Percentiles rank a stretch among this genome's conserved stretches.
Evolutionary conservation across 2,113 vertebrate species (phyloP).

Genomic region (Pseudois nayaur): DNA sequence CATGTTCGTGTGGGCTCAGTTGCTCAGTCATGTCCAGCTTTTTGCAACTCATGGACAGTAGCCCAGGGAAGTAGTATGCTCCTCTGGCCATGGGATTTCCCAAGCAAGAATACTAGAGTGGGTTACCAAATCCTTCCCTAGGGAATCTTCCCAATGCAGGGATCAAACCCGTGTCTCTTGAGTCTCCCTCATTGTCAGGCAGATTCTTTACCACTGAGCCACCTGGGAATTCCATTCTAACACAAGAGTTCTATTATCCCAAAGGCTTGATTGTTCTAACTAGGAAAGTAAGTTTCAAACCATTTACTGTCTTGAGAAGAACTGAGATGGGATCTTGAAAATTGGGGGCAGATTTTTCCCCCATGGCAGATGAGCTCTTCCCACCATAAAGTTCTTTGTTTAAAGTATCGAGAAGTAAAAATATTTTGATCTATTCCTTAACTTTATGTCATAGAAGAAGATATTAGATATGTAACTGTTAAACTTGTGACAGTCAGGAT

Average conservation of each 20-base stretch:
- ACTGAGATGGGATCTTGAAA: neutral
- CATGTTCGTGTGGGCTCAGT: accelerated
- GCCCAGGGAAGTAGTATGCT: neutral
- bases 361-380: neutral
- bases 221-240: neutral
- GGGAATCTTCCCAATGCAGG: neutral
- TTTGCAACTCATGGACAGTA: neutral
- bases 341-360: neutral
- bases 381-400: neutral
- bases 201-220: neutral
- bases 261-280: neutral
- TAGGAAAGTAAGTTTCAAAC: neutral
- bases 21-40: neutral
- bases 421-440: neutral
- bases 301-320: neutral
- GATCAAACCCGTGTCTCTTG: neutral
- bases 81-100: neutral
- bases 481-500: neutral
- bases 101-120: neutral
- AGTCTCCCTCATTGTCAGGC: neutral
- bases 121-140: neutral
- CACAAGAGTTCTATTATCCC: neutral
- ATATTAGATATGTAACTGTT: neutral
- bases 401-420: neutral
- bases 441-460: neutral